These are phyloP conservation scores for Cecidostiba fungosa DNA, from an alignment of 2,888 invertebrate genomes.

Conservation along the genomic window DNA sequence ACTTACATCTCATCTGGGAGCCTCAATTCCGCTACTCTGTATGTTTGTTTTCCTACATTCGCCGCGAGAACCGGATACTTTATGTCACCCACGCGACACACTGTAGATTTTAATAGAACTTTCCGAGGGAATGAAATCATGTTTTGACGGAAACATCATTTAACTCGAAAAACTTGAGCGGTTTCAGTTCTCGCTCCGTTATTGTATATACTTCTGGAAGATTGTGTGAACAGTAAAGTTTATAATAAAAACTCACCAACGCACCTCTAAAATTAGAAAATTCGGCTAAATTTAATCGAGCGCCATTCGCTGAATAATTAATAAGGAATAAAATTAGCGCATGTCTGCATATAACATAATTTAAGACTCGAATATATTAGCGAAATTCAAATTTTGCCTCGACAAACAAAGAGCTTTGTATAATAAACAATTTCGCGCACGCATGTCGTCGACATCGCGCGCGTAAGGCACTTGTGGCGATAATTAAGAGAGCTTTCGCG, in stretches of 20 bases:
- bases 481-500: slow-evolving; percentile 35
- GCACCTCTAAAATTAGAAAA: too few relatives aligned
- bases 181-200: not conserved
- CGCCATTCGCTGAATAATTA: too few relatives aligned
- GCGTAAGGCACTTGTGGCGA: not conserved
- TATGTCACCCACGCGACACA: slow-evolving; percentile 19
- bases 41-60: not conserved
- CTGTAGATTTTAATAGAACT: slow-evolving; percentile 26
- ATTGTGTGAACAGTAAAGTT: not conserved
- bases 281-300: too few relatives aligned
- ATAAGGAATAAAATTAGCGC: too few relatives aligned
- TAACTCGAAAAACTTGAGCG: not conserved
- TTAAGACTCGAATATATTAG: too few relatives aligned
- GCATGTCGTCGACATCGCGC: too few relatives aligned
- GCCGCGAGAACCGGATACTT: slow-evolving; percentile 22
- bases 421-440: slow-evolving; percentile 15
- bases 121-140: slow-evolving; percentile 10
- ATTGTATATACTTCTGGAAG: not conserved
- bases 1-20: not conserved
- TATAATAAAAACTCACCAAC: too few relatives aligned
- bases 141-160: slow-evolving; percentile 15
- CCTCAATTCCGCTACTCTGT: not conserved
- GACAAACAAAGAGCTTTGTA: not conserved
- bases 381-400: not conserved
- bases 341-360: too few relatives aligned